Conservation (phyloP, 2,888 invertebrate species). For the Halocaridina rubra region DNA sequence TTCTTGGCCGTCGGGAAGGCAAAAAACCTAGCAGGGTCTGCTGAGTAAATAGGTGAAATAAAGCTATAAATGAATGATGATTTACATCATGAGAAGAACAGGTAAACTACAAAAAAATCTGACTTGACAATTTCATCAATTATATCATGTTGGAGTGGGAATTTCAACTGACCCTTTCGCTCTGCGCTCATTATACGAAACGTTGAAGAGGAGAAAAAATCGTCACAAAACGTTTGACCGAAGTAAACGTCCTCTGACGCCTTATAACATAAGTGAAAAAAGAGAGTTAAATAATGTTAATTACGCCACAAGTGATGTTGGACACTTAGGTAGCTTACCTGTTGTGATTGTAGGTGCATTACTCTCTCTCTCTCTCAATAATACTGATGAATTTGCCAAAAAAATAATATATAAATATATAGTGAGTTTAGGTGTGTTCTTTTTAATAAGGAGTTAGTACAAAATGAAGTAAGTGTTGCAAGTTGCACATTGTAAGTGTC, state of each 20-base stretch:
- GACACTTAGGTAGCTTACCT: slow-evolving; percentile 30
- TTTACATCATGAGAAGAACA: slow-evolving; percentile 31
- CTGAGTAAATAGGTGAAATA: slow-evolving; percentile 13
- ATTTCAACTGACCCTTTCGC: no score
- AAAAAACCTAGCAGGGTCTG: slow-evolving; percentile 28
- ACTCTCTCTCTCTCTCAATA: neutral
- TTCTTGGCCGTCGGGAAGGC: neutral
- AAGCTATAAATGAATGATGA: slow-evolving; percentile 25
- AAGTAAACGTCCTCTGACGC: no score
- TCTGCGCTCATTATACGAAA: no score
- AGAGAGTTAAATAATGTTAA: no score
- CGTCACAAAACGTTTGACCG: no score
- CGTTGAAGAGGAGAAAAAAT: no score
- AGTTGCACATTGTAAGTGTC: slow-evolving; percentile 52
- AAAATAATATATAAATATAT: neutral
- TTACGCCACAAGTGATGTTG: no score
- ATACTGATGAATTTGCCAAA: neutral
- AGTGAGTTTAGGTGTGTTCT: neutral
- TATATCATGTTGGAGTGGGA: no score
- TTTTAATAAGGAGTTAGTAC: slow-evolving; percentile 14
- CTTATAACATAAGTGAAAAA: no score
- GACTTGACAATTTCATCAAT: no score
- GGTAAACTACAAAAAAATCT: slow-evolving; percentile 44
- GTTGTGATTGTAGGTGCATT: slow-evolving; percentile 2
- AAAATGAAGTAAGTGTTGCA: slow-evolving; percentile 24